These are phyloP conservation scores for Dasyurus viverrinus DNA, from an alignment of 2,113 vertebrate species.

Conservation along the genomic window DNA sequence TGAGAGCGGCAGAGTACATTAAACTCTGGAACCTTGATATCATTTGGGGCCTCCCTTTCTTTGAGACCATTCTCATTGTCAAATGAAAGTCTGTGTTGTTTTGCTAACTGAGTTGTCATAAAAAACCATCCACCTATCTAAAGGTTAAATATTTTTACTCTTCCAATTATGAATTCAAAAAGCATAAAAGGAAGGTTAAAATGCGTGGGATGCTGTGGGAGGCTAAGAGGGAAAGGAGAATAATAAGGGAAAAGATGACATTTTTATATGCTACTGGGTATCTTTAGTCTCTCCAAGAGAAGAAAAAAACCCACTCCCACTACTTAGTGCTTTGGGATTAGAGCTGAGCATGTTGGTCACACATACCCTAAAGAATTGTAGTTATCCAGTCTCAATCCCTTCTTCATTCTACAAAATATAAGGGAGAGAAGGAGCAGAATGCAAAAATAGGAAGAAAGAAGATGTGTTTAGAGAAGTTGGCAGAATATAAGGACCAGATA, in stretches of 20 bases:
- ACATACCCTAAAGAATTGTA: neutral
- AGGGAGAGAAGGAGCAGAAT: conserved; percentile 10
- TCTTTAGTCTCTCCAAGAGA: conserved; percentile 7
- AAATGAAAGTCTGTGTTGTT: neutral
- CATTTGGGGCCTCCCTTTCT: neutral
- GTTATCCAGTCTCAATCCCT: neutral
- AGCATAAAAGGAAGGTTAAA: neutral
- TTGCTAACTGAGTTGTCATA: neutral
- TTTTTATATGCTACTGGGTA: neutral
- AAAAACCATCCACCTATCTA: neutral
- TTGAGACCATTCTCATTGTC: neutral
- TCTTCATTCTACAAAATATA: conserved; percentile 15
- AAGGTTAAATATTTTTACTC: neutral
- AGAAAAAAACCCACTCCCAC: neutral
- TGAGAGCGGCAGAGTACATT: neutral
- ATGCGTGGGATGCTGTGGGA: neutral
- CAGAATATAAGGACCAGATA: neutral
- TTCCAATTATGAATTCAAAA: neutral
- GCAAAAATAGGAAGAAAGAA: neutral
- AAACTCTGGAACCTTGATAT: neutral
- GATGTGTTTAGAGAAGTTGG: neutral
- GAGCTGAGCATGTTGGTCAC: neutral
- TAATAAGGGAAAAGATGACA: neutral
- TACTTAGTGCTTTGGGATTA: neutral
- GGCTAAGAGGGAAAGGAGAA: neutral